Percentiles rank a stretch among this genome's conserved stretches.
These are phyloP conservation scores for Adelognathus sp. DNA, from an alignment of 2,888 invertebrate species.

Conservation along the genomic window DNA sequence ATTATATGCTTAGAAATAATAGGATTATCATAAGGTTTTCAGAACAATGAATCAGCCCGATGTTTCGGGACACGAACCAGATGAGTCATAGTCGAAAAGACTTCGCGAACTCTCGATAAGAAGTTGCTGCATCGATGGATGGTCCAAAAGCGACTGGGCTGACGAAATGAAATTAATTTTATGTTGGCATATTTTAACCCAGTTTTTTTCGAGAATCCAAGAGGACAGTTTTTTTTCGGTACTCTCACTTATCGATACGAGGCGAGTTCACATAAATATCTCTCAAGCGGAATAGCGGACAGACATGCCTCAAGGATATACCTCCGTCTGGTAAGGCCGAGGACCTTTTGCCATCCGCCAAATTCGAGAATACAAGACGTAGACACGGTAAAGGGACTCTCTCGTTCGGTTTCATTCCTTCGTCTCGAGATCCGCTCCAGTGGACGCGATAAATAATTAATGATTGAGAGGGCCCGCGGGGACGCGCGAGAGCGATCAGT, in stretches of 20 bases:
- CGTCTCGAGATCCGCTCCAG: slow-evolving; percentile 51
- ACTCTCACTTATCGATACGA: slow-evolving; percentile 41
- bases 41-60: slow-evolving; percentile 23
- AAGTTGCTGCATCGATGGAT: slow-evolving; percentile 78
- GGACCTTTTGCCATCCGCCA: not conserved
- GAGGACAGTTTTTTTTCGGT: slow-evolving; percentile 29
- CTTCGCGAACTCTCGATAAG: slow-evolving; percentile 59
- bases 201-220: slow-evolving; percentile 70
- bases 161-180: slow-evolving; percentile 77
- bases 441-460: slow-evolving; percentile 80
- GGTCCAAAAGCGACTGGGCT: slow-evolving; percentile 61
- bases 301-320: slow-evolving; percentile 57
- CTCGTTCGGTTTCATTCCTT: slow-evolving; percentile 7
- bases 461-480: slow-evolving; percentile 68
- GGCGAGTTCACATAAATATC: slow-evolving; percentile 70
- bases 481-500: slow-evolving; percentile 65
- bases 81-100: slow-evolving; percentile 16
- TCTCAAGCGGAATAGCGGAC: slow-evolving; percentile 57
- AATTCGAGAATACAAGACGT: slow-evolving; percentile 47
- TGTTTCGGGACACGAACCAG: slow-evolving; percentile 1
- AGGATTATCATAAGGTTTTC: slow-evolving; percentile 1
- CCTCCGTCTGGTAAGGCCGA: not conserved
- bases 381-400: slow-evolving; percentile 7
- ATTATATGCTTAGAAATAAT: no score
- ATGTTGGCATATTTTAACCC: slow-evolving; percentile 77